phyloP scores from a whole-genome alignment of 2,888 invertebrate species.

The Microctonus brassicae region DNA sequence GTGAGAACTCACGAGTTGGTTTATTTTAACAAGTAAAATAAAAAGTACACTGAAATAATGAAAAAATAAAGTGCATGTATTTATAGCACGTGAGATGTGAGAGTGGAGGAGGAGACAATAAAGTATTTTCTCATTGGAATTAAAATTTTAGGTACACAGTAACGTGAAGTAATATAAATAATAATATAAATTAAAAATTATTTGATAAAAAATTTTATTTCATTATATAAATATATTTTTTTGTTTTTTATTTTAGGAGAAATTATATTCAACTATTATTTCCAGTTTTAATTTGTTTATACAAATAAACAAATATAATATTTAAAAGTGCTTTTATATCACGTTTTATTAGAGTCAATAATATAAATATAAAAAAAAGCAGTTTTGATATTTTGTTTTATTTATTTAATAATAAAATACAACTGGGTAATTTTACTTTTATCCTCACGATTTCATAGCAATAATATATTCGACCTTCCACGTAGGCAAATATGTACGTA shows the following conservation, averaged over 20 bases:
- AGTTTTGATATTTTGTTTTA: too few species aligned
- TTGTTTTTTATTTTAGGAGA: not conserved
- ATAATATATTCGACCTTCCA: too few species aligned
- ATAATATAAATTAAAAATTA: too few species aligned
- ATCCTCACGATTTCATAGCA: too few species aligned
- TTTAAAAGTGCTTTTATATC: not conserved
- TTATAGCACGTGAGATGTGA: not conserved
- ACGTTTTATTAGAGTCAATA: not conserved
- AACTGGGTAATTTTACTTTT: too few species aligned
- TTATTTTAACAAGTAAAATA: not conserved
- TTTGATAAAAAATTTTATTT: too few species aligned
- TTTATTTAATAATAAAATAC: too few species aligned
- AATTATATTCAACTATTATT: not conserved
- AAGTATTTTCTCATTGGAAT: not conserved
- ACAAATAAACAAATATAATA: too few species aligned
- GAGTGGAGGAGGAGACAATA: not conserved
- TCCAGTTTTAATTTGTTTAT: too few species aligned
- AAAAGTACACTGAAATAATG: slow-evolving; percentile 1
- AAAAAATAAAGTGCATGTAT: not conserved
- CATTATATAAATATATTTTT: too few species aligned
- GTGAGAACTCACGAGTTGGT: not conserved
- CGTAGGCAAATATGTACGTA: too few species aligned
- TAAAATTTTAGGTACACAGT: not conserved
- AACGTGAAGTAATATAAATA: too few species aligned
- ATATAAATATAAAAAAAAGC: not conserved